Evolutionary conservation across 2,113 vertebrate genomes (phyloP).

Genomic region (Empidonax traillii): DNA sequence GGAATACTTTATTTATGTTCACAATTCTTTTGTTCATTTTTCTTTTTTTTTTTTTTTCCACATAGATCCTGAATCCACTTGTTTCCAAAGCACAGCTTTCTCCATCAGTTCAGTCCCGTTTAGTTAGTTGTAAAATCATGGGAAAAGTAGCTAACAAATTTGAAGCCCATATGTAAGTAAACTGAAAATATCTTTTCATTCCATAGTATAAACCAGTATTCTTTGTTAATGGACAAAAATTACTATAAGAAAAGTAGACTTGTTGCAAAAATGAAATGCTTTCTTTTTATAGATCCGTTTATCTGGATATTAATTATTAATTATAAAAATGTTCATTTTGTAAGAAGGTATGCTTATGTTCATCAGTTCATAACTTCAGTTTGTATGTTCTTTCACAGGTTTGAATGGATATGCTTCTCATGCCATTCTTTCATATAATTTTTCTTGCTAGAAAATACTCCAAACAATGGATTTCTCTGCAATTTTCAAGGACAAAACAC

Average conservation of each 20-base stretch:
- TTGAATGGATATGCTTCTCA: background rate
- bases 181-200: constrained; percentile 24
- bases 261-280: background rate
- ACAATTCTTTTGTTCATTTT: background rate
- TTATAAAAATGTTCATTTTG: background rate
- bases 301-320: background rate
- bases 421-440: background rate
- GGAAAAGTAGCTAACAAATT: constrained; percentile 91
- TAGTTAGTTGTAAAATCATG: constrained; percentile 91
- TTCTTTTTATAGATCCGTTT: background rate
- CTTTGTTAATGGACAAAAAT: background rate
- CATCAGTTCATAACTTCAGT: background rate
- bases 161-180: constrained; percentile 88
- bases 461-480: background rate
- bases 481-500: background rate
- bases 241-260: background rate
- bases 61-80: constrained; percentile 90
- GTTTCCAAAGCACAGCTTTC: constrained; percentile 90
- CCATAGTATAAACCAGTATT: background rate
- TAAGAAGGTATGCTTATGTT: background rate
- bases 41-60: background rate
- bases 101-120: constrained; percentile 86
- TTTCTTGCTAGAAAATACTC: background rate
- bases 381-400: background rate
- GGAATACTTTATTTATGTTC: background rate